A percentile compares a stretch with the other conserved stretches of the same genome.
Conservation (phyloP, 2,888 invertebrate species). For the Latheticus oryzae region DNA sequence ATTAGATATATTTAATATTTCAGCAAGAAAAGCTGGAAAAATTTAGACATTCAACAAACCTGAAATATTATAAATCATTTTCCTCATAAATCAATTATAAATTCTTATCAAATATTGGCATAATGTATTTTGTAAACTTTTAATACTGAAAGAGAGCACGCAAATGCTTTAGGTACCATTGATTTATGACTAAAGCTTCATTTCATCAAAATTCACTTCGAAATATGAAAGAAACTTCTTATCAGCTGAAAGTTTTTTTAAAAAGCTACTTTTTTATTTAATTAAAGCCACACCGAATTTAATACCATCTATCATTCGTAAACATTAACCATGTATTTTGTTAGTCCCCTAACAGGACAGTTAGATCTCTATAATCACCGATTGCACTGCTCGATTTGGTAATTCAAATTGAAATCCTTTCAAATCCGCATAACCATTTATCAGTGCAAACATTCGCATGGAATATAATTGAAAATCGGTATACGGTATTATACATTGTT, state of each 20-base stretch:
- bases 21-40: slow-evolving; percentile 14
- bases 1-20: slow-evolving; percentile 28
- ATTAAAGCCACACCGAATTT: slow-evolving; percentile 22
- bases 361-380: slow-evolving; percentile 38
- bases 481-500: slow-evolving; percentile 42
- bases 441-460: slow-evolving; percentile 40
- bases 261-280: slow-evolving; percentile 18
- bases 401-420: slow-evolving; percentile 43
- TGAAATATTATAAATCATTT: slow-evolving; percentile 48
- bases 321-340: no score
- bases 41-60: slow-evolving; percentile 36
- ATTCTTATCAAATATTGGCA: slow-evolving; percentile 46
- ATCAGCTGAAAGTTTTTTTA: slow-evolving; percentile 21
- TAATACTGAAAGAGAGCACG: slow-evolving; percentile 39
- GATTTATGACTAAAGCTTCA: slow-evolving; percentile 30
- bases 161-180: slow-evolving; percentile 40
- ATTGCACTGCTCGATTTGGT: slow-evolving; percentile 37
- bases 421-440: slow-evolving; percentile 42
- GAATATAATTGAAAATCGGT: slow-evolving; percentile 43
- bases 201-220: slow-evolving; percentile 41
- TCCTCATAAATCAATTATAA: slow-evolving; percentile 47
- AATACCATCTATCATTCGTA: no score
- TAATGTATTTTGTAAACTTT: slow-evolving; percentile 45
- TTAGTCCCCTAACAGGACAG: slow-evolving; percentile 21
- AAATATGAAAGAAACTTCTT: slow-evolving; percentile 34